Evolutionary conservation across 2,797 vertebrate genomes (phyloP).

Genomic region (Brotula barbata): DNA sequence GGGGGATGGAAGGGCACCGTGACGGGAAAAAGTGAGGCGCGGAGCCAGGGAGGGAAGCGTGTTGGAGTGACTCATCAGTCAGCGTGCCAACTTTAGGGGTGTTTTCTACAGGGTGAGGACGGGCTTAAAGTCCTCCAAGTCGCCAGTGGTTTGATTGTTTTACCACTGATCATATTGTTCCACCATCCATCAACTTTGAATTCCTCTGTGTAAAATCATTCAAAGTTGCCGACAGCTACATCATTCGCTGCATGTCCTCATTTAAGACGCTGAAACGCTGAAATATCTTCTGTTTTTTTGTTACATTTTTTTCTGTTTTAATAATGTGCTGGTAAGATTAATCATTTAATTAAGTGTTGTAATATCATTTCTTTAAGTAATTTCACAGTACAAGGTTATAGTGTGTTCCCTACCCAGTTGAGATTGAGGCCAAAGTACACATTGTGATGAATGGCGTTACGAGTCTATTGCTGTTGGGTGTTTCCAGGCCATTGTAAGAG

Average conservation of each 20-base stretch:
- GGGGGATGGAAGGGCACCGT: neutral
- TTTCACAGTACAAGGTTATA: neutral
- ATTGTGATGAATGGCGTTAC: slow-evolving; percentile 27
- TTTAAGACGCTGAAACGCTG: too few relatives aligned
- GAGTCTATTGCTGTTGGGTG: slow-evolving; percentile 40
- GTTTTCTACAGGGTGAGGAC: slow-evolving; percentile 35
- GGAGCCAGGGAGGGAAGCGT: slow-evolving; percentile 42
- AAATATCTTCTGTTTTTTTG: too few relatives aligned
- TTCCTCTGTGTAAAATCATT: slow-evolving; percentile 7
- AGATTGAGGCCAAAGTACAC: slow-evolving; percentile 16
- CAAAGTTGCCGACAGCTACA: neutral
- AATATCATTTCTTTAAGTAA: neutral
- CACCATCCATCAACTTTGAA: slow-evolving; percentile 40
- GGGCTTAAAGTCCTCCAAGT: slow-evolving; percentile 21
- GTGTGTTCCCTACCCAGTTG: slow-evolving; percentile 1
- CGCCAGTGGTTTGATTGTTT: slow-evolving; percentile 35
- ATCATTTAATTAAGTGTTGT: too few relatives aligned
- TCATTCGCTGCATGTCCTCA: neutral
- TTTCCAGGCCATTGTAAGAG: slow-evolving; percentile 37
- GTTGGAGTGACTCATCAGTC: slow-evolving; percentile 55
- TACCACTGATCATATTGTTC: slow-evolving; percentile 33
- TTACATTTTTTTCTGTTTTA: too few relatives aligned
- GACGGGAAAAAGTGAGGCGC: slow-evolving; percentile 20
- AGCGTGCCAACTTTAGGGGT: slow-evolving; percentile 47
- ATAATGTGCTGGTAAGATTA: too few relatives aligned